Conservation (phyloP, 2,888 invertebrate genomes). For the Athetis lepigone region DNA sequence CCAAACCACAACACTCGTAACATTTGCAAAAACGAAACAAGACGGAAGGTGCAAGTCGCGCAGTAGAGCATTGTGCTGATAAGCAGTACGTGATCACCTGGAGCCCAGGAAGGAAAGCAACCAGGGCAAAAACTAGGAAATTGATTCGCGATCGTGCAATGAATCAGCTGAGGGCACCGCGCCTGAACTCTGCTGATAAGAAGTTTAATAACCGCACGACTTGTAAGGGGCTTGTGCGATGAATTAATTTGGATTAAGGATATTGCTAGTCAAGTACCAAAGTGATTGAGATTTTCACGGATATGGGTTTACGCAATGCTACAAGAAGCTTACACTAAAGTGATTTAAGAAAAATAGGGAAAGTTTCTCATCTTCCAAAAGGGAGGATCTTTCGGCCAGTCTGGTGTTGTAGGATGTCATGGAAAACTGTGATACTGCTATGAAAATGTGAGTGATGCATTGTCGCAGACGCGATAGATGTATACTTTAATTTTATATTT, state of each 20-base stretch:
- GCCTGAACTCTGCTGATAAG: constrained; percentile 54
- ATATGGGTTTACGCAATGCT: no score
- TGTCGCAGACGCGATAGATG: no score
- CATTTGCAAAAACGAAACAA: constrained; percentile 33
- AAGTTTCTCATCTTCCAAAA: no score
- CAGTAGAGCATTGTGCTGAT: constrained; percentile 50
- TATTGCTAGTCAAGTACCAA: no score
- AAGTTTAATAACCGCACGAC: constrained; percentile 50
- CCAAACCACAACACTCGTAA: constrained; percentile 37
- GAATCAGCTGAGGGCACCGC: constrained; percentile 57
- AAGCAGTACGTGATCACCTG: constrained; percentile 65
- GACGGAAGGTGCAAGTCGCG: constrained; percentile 47
- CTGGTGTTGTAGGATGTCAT: no score
- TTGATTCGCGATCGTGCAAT: constrained; percentile 63
- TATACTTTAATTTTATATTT: no score
- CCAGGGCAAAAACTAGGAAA: constrained; percentile 62
- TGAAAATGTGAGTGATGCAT: no score
- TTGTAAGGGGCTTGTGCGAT: constrained; percentile 26
- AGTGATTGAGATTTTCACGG: no score
- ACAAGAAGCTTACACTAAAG: no score
- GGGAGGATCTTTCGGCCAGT: no score
- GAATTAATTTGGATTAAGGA: constrained; percentile 2
- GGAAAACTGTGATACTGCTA: no score
- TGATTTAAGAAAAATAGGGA: no score
- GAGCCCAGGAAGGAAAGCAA: constrained; percentile 64